Base-by-base conservation (phyloP, 2,797 vertebrate genomes). In the Spinus olivaceus region DNA sequence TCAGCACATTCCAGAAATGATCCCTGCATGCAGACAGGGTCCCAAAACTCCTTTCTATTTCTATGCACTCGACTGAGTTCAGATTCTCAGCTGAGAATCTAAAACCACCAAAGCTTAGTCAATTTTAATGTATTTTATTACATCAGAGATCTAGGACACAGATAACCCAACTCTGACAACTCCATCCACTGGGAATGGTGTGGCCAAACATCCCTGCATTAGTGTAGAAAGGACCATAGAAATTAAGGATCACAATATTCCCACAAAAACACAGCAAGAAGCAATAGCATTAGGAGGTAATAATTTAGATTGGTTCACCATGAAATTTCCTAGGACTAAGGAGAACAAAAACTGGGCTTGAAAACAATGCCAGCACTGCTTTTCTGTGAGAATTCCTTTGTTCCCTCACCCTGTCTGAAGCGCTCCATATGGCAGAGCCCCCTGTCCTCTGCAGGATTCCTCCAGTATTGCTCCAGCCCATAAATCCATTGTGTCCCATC, bases 321-420 rank as follows among this genome's bases (percentile, higher is more conserved):
- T 72, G 78, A 92, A 78, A 78, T 94, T 94, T 89, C 50, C 69
- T 72, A 60, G 67, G 35, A 86, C 67, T 73, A 74, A 53, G 37
- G n/a, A 77, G 59, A 90, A 85, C 53, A 93, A 89, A 94, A 89
- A 82, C 71, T 94, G 49, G 37, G 50, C 42, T 57, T 87, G 77
- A 50, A 88, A 77, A 64, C 71, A 61, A 84, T 67, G 60, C 30
- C 86, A 80, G 71, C 0, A 0, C 35, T 82, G 78, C 57, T 80
- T 42, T 90, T 82, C 74, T 81, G 37, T 28, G 89, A 53, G 67
- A n/a, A 78, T 82, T 53, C 46, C 64, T 95, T 85, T 80, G 63
- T 88, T 64, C 86, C 86, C 64, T 95, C 74, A 85, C 78, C 74
- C 84, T 1, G 0, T 60, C 78, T 64, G 78, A 95, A 73, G 53